A percentile compares a stretch with the other conserved stretches of the same genome.
Evolutionary conservation across 2,797 vertebrate species (phyloP).

Genomic region (Decapterus maruadsi): DNA sequence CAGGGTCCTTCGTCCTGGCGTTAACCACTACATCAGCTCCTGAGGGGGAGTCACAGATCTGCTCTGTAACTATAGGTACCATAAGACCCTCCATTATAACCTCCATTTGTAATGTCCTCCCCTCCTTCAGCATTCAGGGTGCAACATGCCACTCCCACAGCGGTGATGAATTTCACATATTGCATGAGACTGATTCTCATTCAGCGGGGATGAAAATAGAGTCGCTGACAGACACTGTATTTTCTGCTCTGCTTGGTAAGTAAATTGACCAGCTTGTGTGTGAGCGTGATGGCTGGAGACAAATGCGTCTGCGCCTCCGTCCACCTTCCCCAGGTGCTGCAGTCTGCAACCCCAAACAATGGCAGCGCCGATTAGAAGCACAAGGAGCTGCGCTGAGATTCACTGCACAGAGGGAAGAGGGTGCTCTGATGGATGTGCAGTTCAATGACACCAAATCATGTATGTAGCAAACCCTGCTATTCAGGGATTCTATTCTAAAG

Average conservation of each 20-base stretch:
- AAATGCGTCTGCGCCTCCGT: slow-evolving; percentile 44
- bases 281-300: slow-evolving; percentile 33
- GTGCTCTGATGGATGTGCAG: slow-evolving; percentile 10
- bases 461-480: no score
- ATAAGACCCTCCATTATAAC: background rate
- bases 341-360: slow-evolving; percentile 28
- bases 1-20: slow-evolving; percentile 21
- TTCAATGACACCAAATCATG: slow-evolving; percentile 2
- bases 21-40: slow-evolving; percentile 42
- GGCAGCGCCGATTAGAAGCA: slow-evolving; percentile 40
- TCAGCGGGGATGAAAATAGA: slow-evolving; percentile 51
- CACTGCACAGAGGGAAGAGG: background rate
- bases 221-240: slow-evolving; percentile 54
- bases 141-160: slow-evolving; percentile 23
- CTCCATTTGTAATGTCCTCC: background rate
- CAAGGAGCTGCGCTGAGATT: slow-evolving; percentile 3
- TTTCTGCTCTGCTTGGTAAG: slow-evolving; percentile 67
- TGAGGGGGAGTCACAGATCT: slow-evolving; percentile 13
- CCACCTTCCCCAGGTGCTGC: slow-evolving; percentile 43
- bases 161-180: slow-evolving; percentile 30
- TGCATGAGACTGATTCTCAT: slow-evolving; percentile 29
- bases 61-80: background rate
- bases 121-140: slow-evolving; percentile 1
- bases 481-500: no score
- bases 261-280: slow-evolving; percentile 60